These are phyloP conservation scores for Nycticorax nycticorax DNA, from an alignment of 2,113 vertebrate species.

Conservation along the genomic window DNA sequence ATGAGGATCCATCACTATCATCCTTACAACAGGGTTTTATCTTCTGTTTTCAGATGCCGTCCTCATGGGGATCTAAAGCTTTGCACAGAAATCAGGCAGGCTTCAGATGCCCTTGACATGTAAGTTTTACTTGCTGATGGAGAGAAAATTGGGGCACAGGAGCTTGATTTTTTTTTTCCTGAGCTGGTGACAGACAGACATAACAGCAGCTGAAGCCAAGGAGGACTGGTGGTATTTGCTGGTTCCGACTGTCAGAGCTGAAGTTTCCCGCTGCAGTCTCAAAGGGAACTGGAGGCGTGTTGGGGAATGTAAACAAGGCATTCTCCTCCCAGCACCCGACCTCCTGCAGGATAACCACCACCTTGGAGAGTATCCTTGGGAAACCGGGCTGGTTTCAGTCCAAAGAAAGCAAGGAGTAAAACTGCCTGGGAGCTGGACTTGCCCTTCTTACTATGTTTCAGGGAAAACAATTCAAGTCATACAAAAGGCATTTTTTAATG, in stretches of 20 bases:
- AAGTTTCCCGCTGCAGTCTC: not conserved
- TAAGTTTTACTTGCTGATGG: not conserved
- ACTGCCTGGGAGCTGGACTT: not conserved
- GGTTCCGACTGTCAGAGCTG: not conserved
- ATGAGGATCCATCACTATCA: not conserved
- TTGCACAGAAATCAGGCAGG: not conserved
- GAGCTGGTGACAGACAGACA: not conserved
- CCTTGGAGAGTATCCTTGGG: not conserved
- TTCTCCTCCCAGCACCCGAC: not conserved
- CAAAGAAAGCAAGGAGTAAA: not conserved
- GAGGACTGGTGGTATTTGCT: not conserved
- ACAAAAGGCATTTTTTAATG: not conserved
- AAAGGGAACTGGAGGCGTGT: not conserved
- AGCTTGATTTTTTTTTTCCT: not conserved
- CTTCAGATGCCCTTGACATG: constrained; percentile 26
- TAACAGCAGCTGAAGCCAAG: not conserved
- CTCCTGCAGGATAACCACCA: not conserved
- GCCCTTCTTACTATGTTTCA: not conserved
- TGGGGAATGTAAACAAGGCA: not conserved
- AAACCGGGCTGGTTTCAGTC: not conserved
- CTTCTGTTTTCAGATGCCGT: not conserved
- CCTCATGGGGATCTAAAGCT: not conserved
- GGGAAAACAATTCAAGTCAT: not conserved
- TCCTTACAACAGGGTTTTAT: not conserved
- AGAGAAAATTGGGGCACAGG: constrained; percentile 24